Base-by-base conservation (phyloP, 2,113 vertebrate genomes). In the Leptobrachium ailaonicum region DNA sequence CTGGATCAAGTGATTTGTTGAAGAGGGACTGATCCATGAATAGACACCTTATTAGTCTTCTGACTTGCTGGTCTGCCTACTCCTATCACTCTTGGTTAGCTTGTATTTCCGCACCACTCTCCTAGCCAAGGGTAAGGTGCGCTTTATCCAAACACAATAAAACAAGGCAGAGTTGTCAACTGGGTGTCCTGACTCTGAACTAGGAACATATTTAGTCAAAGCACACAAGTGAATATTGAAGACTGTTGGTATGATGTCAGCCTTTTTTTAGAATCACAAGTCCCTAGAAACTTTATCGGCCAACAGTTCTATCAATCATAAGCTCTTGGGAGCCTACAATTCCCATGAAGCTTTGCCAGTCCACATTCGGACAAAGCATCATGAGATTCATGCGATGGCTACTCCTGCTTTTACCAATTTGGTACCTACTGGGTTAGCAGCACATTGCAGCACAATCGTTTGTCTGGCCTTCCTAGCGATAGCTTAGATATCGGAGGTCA, bases 1-100 rank as follows among this genome's bases (percentile, higher is more conserved):
- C 87, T 85, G 82, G 45, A 82, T 86, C 83, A 75, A 67, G 0
- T 41, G 11, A 12, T 9, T 10, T 56, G 41, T 6, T 43, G 64
- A 40, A 20, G 41, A 12, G 56, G 11, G 11, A 12, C 6, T 60
- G 13, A 60, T 12, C 3, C 56, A 60, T 6, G 50, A 54, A 11
- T 54, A 11, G 50, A 54, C 50, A 8, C 6, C 11, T 54, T 11
- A 6, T 11, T 8, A 54, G 50, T 11, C 50, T 54, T 60, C 56
- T 50, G 8, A 50, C 47, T 60, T 60, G 56, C 56, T 13, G 13
- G 10, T 12, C 2, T 60, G 56, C 56, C 20, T 12, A 60, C 56
- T 11, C 56, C 10, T 12, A 60, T 3, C 56, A 60, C 56, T 3
- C 13, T 60, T 14, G 3, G 3, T 2, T 12, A 60, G 6, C 56